phyloP scores from a whole-genome alignment of 1,140 invertebrate species.

The Pygmarrhopalites habei region DNA sequence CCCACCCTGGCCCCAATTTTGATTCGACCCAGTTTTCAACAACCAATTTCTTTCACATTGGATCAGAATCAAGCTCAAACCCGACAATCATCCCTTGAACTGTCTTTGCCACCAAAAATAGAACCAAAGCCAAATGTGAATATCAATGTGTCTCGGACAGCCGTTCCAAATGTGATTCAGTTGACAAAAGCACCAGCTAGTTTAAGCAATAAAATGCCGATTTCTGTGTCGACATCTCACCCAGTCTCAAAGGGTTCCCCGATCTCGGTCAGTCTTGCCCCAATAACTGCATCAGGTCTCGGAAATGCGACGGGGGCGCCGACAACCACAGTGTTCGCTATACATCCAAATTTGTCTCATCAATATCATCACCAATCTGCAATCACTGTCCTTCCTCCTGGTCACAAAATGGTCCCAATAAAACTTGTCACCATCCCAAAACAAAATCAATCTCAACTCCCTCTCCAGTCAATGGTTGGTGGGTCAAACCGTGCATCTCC shows the following conservation, averaged over 20 bases:
- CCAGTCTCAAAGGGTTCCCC: neutral
- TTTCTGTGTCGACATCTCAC: neutral
- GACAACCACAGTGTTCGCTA: conserved; percentile 30
- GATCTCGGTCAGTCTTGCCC: neutral
- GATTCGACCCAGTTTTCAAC: neutral
- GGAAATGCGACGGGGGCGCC: neutral
- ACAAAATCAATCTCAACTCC: conserved; percentile 22
- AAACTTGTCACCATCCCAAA: conserved; percentile 44
- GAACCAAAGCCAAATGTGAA: conserved; percentile 16
- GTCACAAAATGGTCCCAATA: conserved; percentile 44
- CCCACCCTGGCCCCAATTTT: neutral
- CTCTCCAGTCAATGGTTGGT: neutral
- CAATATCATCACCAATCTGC: conserved; percentile 17
- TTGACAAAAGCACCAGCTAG: conserved; percentile 13
- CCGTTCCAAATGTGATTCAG: conserved; percentile 26
- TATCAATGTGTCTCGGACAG: conserved; percentile 15
- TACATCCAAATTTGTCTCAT: conserved; percentile 30
- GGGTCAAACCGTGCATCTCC: conserved; percentile 21
- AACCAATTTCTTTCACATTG: conserved; percentile 1
- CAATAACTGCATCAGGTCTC: neutral
- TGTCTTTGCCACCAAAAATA: neutral
- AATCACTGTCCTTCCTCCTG: conserved; percentile 31
- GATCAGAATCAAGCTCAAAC: neutral
- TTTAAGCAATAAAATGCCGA: neutral
- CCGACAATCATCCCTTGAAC: conserved; percentile 4